Base-by-base conservation (phyloP, 2,888 invertebrate genomes). In the Ashinkailepas kermadecensis region DNA sequence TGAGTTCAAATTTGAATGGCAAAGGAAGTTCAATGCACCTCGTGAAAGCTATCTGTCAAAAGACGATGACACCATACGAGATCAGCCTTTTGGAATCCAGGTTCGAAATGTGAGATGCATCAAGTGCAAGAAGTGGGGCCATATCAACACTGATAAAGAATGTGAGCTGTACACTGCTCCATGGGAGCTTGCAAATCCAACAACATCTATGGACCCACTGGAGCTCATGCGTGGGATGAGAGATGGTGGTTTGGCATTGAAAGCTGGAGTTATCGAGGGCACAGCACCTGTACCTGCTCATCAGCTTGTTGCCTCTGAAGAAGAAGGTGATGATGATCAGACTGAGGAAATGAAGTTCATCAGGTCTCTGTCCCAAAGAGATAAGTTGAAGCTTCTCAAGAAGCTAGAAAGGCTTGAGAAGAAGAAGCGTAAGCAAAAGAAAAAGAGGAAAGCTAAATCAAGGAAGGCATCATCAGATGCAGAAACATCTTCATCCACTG, bases 1-100 rank as follows among this genome's bases (percentile, higher is more conserved):
- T 0, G 98, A 99, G 86, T 98, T 95, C 86, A 99, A 99, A 88
- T 99, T 99, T 89, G 99, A 99, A 87, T 99, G 99, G 99, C 99
- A 99, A 88, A 91, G 99, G 79, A 99, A 99, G 87, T 99, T 96
- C 65, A 99, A 99, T 89, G 99, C 99, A 10, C 99, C 99, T 0
- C 91, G 99, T 87, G 99, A 99, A 89, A 96, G 90, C 89, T 91
- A 88, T 87, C 88, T 87, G 74, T n/a, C 82, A 80, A 98, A 98
- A 88, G 96, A 96, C 25, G 97, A 99, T 87, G 96, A 96, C 84
- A 96, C 96, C 88, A 99, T 99, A 86, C 91, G 96, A 83, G 99
- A 99, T 89, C 98, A 99, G 88, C 99, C 99, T 0, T 99, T 99
- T 90, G 99, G 99, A 65, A 99, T 99, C 86, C 92, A 97, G 88